Evolutionary conservation across 2,888 invertebrate species (phyloP), one percentile per base, ranked within the genome.

Genomic region (Ochropleura plecta): DNA sequence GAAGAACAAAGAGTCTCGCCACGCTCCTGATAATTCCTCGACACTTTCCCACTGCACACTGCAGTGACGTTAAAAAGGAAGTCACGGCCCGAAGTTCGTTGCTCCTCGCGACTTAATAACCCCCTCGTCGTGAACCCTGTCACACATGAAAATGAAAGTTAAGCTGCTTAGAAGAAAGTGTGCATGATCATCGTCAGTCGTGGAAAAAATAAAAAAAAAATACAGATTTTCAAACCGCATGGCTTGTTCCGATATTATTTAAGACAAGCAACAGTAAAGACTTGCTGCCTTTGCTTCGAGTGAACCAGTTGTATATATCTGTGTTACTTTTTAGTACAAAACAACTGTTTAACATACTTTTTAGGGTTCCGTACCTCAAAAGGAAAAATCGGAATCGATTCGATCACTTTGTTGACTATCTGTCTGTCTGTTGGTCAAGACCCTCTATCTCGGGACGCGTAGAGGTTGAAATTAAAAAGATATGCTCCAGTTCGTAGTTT

Each of bases 41-140:
- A 91, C 92, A 93, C 94, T 95, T 95, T 95, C 95, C 92, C 94
- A 94, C 90, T 92, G 91, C 87, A 72, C 88, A 72, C 73, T 85
- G 69, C 59, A 71, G 59, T 79, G 59, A 90, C 89, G 93, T 93
- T 96, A 95, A 96, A 95, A 92, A 94, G 96, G 96, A 96, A 96
- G 96, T 96, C 96, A 96, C 94, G 96, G 93, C 82, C 88, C 85
- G 82, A 89, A 91, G 95, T 92, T 95, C 94, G 89, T 92, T 94
- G 94, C 91, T 88, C 94, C 84, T 81, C 80, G 82, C 72, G 75
- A 51, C 88, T 87, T 90, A 86, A 89, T 89, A 88, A 86, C 85
- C 81, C 78, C 78, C 78, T 77, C 82, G 80, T 55, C 76, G 86
- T 89, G 83, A 88, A 89, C 86, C 84, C 79, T 81, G 83, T 78